Percentiles rank a stretch among this genome's conserved stretches.
These are phyloP conservation scores for Pelagia noctiluca DNA, from an alignment of 30 jellyfish, hydroid and myxozoan species.

Conservation along the genomic window DNA sequence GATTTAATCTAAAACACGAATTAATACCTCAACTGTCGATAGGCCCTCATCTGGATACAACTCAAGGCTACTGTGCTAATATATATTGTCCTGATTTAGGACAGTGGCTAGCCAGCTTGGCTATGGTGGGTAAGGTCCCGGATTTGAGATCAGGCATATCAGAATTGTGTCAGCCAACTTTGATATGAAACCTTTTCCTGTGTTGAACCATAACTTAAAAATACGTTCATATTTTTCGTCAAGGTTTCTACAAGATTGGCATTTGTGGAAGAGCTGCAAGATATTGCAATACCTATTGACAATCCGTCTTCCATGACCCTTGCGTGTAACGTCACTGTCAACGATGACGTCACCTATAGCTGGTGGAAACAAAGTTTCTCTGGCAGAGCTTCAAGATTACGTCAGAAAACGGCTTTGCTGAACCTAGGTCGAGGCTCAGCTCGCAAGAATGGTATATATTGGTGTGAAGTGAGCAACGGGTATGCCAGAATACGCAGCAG, in stretches of 20 bases:
- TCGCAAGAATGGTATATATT: conserved; percentile 69
- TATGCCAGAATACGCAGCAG: conserved; percentile 67
- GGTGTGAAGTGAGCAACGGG: conserved; percentile 95
- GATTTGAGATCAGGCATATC: too few relatives aligned
- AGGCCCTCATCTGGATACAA: too few relatives aligned
- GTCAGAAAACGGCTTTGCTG: conserved; percentile 41
- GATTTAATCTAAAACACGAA: too few relatives aligned
- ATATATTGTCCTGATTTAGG: too few relatives aligned
- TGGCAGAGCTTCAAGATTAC: conserved; percentile 30
- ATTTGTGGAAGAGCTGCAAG: conserved; percentile 63
- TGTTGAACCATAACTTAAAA: too few relatives aligned
- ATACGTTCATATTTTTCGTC: too few relatives aligned
- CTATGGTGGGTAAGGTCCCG: too few relatives aligned
- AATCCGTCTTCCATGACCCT: conserved; percentile 36
- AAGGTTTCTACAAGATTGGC: not conserved
- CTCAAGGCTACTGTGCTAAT: too few relatives aligned
- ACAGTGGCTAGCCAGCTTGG: too few relatives aligned
- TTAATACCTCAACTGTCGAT: too few relatives aligned
- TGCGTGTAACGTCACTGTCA: conserved; percentile 77
- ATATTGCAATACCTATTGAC: conserved; percentile 37
- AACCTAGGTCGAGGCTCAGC: conserved; percentile 28
- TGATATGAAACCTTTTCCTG: too few relatives aligned
- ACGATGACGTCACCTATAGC: conserved; percentile 31
- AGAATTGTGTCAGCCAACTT: too few relatives aligned
- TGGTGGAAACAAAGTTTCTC: conserved; percentile 79